A percentile compares a stretch with the other conserved stretches of the same genome.
phyloP scores from a whole-genome alignment of 2,797 vertebrate species.

The Tolypeutes matacus region DNA sequence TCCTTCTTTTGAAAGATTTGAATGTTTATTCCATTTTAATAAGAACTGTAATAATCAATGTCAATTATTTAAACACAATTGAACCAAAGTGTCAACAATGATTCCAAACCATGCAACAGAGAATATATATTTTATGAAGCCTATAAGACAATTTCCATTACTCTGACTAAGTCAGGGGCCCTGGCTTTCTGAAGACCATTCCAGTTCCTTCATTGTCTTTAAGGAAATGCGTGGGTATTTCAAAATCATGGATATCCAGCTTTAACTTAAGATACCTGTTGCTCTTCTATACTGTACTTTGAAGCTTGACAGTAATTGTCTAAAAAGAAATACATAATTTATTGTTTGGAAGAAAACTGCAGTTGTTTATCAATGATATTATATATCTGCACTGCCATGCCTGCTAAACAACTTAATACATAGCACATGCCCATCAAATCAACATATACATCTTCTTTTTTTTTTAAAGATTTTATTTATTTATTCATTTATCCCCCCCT shows the following conservation, averaged over 20 bases:
- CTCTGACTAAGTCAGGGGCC: background rate
- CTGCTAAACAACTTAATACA: background rate
- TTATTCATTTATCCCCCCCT: no score
- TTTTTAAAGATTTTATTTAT: no score
- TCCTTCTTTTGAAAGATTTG: constrained; percentile 27
- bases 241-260: background rate
- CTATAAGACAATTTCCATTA: background rate
- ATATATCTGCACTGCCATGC: background rate
- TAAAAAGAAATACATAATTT: background rate
- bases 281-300: background rate
- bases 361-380: background rate
- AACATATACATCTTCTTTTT: background rate
- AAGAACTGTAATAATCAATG: background rate
- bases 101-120: background rate
- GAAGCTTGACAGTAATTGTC: background rate
- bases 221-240: background rate
- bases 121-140: background rate
- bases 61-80: constrained; percentile 12
- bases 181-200: background rate
- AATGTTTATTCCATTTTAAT: background rate
- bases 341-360: background rate
- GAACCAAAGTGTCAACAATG: background rate
- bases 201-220: background rate
- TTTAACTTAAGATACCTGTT: background rate
- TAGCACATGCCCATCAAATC: background rate